Conservation (phyloP, 2,797 vertebrate species). For the Paedocypris micromegethes region DNA sequence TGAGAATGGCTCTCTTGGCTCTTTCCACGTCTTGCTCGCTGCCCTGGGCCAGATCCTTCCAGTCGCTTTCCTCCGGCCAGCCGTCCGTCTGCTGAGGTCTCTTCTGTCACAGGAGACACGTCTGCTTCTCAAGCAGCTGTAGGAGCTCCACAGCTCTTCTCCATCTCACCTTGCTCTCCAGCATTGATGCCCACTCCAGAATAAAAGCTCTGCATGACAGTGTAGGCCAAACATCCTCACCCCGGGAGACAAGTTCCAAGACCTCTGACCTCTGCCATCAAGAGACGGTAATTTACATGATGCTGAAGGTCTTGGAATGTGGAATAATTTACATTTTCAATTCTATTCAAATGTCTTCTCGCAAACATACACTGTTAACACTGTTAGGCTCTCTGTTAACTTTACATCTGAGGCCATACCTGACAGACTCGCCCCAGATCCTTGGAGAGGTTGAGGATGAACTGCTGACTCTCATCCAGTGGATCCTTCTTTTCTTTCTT, state of each 20-base stretch:
- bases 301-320: too few species aligned
- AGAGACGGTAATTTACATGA: neutral
- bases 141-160: too few species aligned
- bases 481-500: slow-evolving; percentile 61
- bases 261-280: slow-evolving; percentile 61
- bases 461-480: slow-evolving; percentile 70
- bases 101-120: slow-evolving; percentile 48
- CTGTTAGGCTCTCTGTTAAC: neutral
- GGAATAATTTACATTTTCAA: too few species aligned
- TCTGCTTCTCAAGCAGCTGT: too few species aligned
- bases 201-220: slow-evolving; percentile 64
- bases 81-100: slow-evolving; percentile 67
- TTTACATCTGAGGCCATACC: slow-evolving; percentile 52
- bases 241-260: slow-evolving; percentile 65
- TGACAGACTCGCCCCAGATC: slow-evolving; percentile 70
- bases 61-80: slow-evolving; percentile 61
- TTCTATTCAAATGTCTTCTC: too few species aligned
- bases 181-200: slow-evolving; percentile 66
- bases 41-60: slow-evolving; percentile 48
- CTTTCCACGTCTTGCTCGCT: slow-evolving; percentile 56
- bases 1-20: slow-evolving; percentile 60
- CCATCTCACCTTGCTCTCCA: slow-evolving; percentile 67
- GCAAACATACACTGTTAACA: too few species aligned
- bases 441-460: slow-evolving; percentile 67
- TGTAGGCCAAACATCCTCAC: slow-evolving; percentile 67